Evolutionary conservation across 2,797 vertebrate genomes (phyloP).

Genomic region (Gambusia yucatana): DNA sequence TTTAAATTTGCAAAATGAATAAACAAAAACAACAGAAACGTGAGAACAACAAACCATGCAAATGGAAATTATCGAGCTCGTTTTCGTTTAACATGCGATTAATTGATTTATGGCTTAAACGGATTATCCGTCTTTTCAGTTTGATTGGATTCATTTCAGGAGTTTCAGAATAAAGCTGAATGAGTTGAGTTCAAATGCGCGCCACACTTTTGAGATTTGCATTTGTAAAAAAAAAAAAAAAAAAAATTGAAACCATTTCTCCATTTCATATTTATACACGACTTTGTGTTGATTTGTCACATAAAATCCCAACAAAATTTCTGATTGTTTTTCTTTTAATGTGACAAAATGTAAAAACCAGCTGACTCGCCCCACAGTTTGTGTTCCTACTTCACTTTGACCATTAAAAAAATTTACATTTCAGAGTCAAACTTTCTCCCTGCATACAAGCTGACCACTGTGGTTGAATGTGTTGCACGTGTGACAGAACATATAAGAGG

Average conservation of each 20-base stretch:
- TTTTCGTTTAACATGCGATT: too few species aligned
- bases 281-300: not conserved
- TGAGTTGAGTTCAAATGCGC: not conserved
- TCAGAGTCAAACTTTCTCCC: slow-evolving; percentile 31
- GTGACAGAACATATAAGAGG: slow-evolving; percentile 33
- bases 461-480: slow-evolving; percentile 9
- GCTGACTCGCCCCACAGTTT: slow-evolving; percentile 7
- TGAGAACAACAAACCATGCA: too few species aligned
- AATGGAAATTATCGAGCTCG: too few species aligned
- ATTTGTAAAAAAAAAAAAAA: too few species aligned
- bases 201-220: not conserved
- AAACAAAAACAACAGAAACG: too few species aligned
- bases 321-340: not conserved
- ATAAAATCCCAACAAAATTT: not conserved
- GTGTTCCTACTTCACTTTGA: slow-evolving; percentile 32
- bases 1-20: too few species aligned
- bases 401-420: slow-evolving; percentile 19
- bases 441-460: slow-evolving; percentile 52
- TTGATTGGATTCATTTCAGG: not conserved
- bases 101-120: not conserved
- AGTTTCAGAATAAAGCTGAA: not conserved
- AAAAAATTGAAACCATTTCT: not conserved
- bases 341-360: not conserved
- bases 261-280: not conserved
- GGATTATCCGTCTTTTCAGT: not conserved